Evolutionary conservation across 2,113 vertebrate species (phyloP), one percentile per base, ranked within the genome.

Genomic region (Callopanchax toddi): DNA sequence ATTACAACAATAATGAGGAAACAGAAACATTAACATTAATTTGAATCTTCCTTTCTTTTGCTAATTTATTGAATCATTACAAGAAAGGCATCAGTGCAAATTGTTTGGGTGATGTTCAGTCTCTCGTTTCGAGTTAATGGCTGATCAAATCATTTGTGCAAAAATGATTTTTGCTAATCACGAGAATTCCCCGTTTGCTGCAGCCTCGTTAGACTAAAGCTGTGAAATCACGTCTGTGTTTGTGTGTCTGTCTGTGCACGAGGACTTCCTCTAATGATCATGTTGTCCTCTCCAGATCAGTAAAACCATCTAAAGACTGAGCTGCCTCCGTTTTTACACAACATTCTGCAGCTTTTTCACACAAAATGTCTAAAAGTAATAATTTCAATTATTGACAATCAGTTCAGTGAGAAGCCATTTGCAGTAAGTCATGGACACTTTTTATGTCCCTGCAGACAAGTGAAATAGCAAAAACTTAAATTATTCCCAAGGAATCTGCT

Each of bases 111-210:
- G 52, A 67, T 40, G n/a, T 67, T 75, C 53, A 65, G 16, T 39
- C 62, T 43, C 69, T 81, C 58, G 40, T 79, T 62, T 67, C 26
- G 4, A 45, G 63, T 60, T 75, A 64, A 77, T 75, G 54, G 65
- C 48, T 59, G 45, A 74, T 50, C n/a, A 29, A 58, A 58, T 44
- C 23, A 29, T 25, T 54, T 50, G 48, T 76, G 53, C 2, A 23
- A 60, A 65, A 74, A 62, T 50, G 1, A 56, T 66, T 61, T 66
- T 21, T 48, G 36, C 43, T 76, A 67, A 76, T 76, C 48, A 18
- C 49, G 71, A 79, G 74, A 62, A 60, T 79, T 72, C 48, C 54
- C 22, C 50, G 70, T 77, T 81, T 62, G 22, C 70, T 23, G 55
- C 10, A 60, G 39, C 50, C 43, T 48, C 34, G 26, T 74, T 74